Evolutionary conservation across 2,113 vertebrate species (phyloP).

Genomic region (Amblyornis subalaris): DNA sequence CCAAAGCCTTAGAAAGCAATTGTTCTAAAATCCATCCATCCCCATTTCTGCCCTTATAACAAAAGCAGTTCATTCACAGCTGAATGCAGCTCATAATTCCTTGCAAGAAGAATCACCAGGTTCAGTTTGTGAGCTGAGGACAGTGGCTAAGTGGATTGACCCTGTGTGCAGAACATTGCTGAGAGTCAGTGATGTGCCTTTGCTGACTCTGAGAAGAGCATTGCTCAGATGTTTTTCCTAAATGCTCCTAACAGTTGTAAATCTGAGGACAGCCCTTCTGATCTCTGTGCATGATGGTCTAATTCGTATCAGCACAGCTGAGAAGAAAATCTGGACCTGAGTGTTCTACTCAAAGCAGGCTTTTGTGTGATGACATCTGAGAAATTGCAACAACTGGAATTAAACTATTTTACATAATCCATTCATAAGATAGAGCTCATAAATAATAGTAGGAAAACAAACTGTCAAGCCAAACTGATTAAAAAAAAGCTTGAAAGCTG

Average conservation of each 20-base stretch:
- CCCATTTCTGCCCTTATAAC: background rate
- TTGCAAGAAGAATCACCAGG: background rate
- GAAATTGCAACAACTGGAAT: constrained; percentile 34
- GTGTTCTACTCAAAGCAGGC: background rate
- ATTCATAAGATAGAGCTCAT: constrained; percentile 48
- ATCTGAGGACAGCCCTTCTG: constrained; percentile 10
- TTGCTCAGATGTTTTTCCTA: background rate
- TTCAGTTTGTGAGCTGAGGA: background rate
- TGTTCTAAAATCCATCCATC: background rate
- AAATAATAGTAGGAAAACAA: constrained; percentile 47
- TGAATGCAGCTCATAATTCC: background rate
- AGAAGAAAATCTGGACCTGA: constrained; percentile 11
- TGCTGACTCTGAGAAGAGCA: background rate
- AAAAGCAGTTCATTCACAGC: background rate
- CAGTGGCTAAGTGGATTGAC: background rate
- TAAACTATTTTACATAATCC: constrained; percentile 55
- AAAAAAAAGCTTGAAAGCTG: constrained; percentile 18
- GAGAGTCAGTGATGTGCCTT: background rate
- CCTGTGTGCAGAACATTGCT: background rate
- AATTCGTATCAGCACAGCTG: background rate
- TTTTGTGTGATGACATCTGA: constrained; percentile 19
- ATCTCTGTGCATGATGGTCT: background rate
- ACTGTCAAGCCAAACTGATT: constrained; percentile 48
- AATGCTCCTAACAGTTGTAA: background rate
- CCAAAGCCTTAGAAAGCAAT: constrained; percentile 1